Evolutionary conservation across 2,113 vertebrate species (phyloP).

Genomic region (Scomber colias): DNA sequence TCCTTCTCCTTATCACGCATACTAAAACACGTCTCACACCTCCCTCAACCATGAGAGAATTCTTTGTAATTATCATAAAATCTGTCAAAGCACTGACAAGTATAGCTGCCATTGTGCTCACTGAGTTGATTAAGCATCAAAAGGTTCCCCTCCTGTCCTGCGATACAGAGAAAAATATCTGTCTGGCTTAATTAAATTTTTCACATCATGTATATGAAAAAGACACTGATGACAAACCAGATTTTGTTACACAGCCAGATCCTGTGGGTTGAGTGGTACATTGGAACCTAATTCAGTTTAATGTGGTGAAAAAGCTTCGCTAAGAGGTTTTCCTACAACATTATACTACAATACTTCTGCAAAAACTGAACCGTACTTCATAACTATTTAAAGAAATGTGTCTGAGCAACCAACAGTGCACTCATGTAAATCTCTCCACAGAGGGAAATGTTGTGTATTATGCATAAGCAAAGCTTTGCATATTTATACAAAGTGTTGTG

Average conservation of each 20-base stretch:
- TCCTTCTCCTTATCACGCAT: not conserved
- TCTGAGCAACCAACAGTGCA: not conserved
- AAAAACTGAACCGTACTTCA: no score
- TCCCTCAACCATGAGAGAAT: not conserved
- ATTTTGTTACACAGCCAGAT: no score
- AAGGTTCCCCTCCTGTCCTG: no score
- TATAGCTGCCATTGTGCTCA: not conserved
- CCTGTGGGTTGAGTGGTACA: not conserved
- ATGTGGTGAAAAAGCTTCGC: not conserved
- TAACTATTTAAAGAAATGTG: not conserved
- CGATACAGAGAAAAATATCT: no score
- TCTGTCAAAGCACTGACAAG: not conserved
- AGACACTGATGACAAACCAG: no score
- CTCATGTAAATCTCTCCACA: not conserved
- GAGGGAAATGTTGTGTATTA: slow-evolving; percentile 27
- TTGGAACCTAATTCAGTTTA: not conserved
- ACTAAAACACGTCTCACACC: no score
- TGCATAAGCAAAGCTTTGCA: slow-evolving; percentile 25
- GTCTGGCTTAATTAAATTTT: no score
- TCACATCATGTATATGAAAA: no score
- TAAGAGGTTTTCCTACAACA: not conserved
- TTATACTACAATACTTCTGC: not conserved
- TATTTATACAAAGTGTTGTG: slow-evolving; percentile 1
- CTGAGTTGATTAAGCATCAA: no score
- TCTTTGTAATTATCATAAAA: slow-evolving; percentile 28